phyloP scores from a whole-genome alignment of 2,113 vertebrate genomes.

The Cygnus atratus region DNA sequence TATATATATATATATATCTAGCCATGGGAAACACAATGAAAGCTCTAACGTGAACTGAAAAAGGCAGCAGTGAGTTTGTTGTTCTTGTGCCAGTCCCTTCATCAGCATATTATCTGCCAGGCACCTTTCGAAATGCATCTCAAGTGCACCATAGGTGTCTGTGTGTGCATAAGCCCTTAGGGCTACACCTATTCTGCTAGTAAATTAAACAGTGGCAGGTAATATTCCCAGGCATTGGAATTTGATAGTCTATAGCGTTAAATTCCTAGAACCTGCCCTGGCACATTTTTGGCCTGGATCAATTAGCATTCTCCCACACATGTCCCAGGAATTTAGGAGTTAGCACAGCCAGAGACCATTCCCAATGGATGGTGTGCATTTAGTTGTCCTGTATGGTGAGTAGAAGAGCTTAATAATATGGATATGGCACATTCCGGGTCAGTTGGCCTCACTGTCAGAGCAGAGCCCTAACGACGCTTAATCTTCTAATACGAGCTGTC shows the following conservation, averaged over 20 bases:
- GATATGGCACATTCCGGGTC: neutral
- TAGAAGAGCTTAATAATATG: neutral
- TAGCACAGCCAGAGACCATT: conserved; percentile 14
- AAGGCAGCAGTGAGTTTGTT: neutral
- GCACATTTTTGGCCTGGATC: conserved; percentile 59
- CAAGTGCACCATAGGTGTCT: neutral
- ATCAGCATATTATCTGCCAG: neutral
- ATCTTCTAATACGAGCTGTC: neutral
- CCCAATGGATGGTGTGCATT: neutral
- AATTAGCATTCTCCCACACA: conserved; percentile 55
- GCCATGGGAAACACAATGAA: neutral
- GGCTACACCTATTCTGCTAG: conserved; percentile 49
- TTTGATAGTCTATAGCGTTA: conserved; percentile 41
- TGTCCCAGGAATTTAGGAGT: neutral
- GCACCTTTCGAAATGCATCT: neutral
- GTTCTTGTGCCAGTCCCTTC: neutral
- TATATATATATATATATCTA: neutral
- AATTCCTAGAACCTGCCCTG: conserved; percentile 63
- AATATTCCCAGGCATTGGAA: conserved; percentile 60
- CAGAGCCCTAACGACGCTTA: neutral
- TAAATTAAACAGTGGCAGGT: conserved; percentile 49
- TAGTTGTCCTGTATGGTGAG: neutral
- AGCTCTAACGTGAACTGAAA: neutral
- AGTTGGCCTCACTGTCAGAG: neutral
- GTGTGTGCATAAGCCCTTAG: neutral